These are phyloP conservation scores for Danaus melanippus DNA, from an alignment of 1,140 invertebrate species.

Conservation along the genomic window DNA sequence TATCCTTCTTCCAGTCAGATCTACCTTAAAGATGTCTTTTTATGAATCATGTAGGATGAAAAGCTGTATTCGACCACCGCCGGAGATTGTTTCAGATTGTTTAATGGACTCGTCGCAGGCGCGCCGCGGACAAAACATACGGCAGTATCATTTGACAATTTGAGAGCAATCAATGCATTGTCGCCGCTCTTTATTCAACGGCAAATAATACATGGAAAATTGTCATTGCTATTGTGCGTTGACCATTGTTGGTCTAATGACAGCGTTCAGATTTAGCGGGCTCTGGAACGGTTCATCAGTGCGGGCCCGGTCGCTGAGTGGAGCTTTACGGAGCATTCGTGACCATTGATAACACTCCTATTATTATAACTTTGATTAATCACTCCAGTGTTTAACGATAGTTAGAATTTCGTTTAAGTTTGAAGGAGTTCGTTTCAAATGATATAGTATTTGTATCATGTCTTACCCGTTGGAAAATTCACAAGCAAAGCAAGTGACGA, in stretches of 20 bases:
- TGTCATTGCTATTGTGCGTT: constrained; percentile 61
- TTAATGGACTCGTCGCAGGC: constrained; percentile 54
- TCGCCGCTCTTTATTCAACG: constrained; percentile 68
- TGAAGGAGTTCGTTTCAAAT: too few species aligned
- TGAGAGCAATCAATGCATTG: constrained; percentile 69
- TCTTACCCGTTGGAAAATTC: constrained; percentile 42
- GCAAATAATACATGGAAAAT: constrained; percentile 70
- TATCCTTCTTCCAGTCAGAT: too few species aligned
- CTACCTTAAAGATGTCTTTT: too few species aligned
- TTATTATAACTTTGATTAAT: not conserved
- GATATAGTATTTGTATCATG: constrained; percentile 24
- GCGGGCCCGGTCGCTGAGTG: constrained; percentile 31
- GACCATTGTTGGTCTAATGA: constrained; percentile 65
- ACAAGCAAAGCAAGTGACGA: constrained; percentile 29
- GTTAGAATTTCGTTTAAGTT: not conserved
- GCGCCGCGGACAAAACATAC: constrained; percentile 63
- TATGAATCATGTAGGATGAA: too few species aligned
- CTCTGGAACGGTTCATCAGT: constrained; percentile 57
- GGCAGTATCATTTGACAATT: constrained; percentile 70
- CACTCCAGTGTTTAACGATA: not conserved
- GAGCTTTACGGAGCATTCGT: constrained; percentile 17
- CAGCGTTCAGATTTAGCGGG: constrained; percentile 56
- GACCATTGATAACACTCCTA: too few species aligned
- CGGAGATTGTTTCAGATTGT: constrained; percentile 20
- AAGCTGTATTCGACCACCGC: too few species aligned